phyloP scores from a whole-genome alignment of 2,888 invertebrate species.

The Harmothoe impar region DNA sequence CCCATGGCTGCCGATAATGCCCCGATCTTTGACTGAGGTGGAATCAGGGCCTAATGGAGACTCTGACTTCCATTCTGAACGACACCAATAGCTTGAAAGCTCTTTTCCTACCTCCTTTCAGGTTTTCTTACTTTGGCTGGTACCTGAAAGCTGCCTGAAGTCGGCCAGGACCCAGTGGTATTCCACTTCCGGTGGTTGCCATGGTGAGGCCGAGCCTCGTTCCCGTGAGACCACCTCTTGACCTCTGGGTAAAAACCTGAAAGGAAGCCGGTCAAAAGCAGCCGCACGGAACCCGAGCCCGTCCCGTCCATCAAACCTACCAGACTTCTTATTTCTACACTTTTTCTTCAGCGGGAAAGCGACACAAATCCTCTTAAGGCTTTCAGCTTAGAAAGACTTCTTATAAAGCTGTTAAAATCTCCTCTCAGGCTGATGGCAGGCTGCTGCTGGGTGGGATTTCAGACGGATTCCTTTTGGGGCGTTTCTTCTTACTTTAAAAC shows the following conservation, averaged over 20 bases:
- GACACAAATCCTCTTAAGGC: too few species aligned
- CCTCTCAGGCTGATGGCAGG: too few species aligned
- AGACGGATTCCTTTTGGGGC: too few species aligned
- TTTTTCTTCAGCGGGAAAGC: too few species aligned
- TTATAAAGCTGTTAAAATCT: too few species aligned
- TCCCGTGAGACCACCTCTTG: background rate
- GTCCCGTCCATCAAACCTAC: background rate
- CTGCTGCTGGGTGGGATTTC: too few species aligned
- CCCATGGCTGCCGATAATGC: too few species aligned
- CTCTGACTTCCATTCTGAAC: background rate
- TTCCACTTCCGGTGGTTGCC: constrained; percentile 2
- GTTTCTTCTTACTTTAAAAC: too few species aligned
- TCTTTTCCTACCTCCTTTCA: background rate
- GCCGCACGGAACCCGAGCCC: background rate
- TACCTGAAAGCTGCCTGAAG: background rate
- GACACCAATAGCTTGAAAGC: too few species aligned
- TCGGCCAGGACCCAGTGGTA: background rate
- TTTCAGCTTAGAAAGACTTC: too few species aligned
- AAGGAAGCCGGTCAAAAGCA: background rate
- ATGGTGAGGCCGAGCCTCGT: background rate
- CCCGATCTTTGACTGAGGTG: too few species aligned
- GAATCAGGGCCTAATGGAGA: too few species aligned
- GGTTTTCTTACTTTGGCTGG: background rate
- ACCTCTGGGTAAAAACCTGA: background rate
- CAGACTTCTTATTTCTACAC: background rate